Evolutionary conservation across 2,797 vertebrate species (phyloP), one percentile per base, ranked within the genome.

Genomic region (Mareca penelope): DNA sequence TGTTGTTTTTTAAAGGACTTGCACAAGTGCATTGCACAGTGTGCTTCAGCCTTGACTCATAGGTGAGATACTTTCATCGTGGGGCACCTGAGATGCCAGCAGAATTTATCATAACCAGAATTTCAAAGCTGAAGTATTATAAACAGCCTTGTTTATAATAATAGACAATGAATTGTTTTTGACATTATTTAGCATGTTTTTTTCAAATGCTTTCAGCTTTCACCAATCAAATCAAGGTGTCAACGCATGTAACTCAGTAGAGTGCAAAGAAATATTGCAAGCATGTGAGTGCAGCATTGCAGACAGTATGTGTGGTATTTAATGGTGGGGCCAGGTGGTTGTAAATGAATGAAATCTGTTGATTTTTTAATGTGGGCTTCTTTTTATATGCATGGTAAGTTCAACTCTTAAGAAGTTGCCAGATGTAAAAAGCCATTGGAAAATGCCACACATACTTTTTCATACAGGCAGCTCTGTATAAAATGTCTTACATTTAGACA

Each of bases 161-260:
- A 9, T 12, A 75, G 82, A 12, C 50, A 59, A 42, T 28, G 46
- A 69, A 31, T 11, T 70, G 55, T 12, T 7, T 81, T 77, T 82
- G 64, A 11, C 82, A 37, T 42, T 77, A 55, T 55, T 81, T 63
- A 65, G 95, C 95, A 93, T 93, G 95, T 71, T 77, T 77, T 82
- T 76, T 90, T 82, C 79, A 73, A 85, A 69, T 82, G 84, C 92
- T 81, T 88, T 60, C 52, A 67, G 69, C 89, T 92, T 87, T 73
- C 68, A 82, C 64, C n/a, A 83, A 5, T n/a, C 56, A 44, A 64
- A 48, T 57, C 39, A 35, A 91, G 85, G 73, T 85, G 82, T 63
- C 84, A 52, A 79, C 91, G 91, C 94, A 84, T 91, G 91, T 65
- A 33, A 81, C 42, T 86, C 72, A 39, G 39, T 39, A 39, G 31